Base-by-base conservation (phyloP, 2,888 invertebrate species). In the Plutella xylostella region DNA sequence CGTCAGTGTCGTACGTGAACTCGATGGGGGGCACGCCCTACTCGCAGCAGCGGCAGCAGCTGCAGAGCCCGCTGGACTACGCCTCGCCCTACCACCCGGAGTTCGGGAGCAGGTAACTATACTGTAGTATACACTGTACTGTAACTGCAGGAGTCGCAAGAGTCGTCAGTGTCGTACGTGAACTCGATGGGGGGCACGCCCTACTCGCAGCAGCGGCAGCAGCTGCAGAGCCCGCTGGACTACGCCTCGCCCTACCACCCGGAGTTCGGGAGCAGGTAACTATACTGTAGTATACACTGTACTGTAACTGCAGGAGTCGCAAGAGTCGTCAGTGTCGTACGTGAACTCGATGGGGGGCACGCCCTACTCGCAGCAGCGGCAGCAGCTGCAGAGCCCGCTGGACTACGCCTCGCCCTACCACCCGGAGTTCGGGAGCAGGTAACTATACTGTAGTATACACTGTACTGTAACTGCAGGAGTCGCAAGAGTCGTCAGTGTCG, bases 131-230 rank as follows among this genome's bases (percentile, higher is more conserved):
- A n/a, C n/a, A n/a, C n/a, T n/a, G n/a, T n/a, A n/a, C n/a, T n/a
- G n/a, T n/a, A n/a, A n/a, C n/a, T n/a, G n/a, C n/a, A 92, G 84
- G 92, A 92, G 68, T 90, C 91, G 1, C 91, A 92, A 68, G 92
- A 91, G 63, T 89, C 91, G 34, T 87, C 87, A 2, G 85, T 85
- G 41, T 87, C 87, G 53, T 86, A 85, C 52, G 83, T 77, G 46
- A 80, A 73, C 51, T 68, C 83, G 0, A 72, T 80, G 63, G 65
- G 69, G 4, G 65, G 73, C 20, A 71, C 77, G 6, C 75, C 74
- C 11, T 82, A 76, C 55, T 70, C 79, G 7, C 78, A 74, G 52
- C 78, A 77, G 45, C 59, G 84, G 11, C 78, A 68, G 42, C 82
- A 79, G 50, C 55, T 85, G 22, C 82, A 83, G 51, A 84, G 84